Percentiles rank a stretch among this genome's conserved stretches.
Conservation (phyloP, 2,113 vertebrate species). For the Mesoclemmys tuberculata region DNA sequence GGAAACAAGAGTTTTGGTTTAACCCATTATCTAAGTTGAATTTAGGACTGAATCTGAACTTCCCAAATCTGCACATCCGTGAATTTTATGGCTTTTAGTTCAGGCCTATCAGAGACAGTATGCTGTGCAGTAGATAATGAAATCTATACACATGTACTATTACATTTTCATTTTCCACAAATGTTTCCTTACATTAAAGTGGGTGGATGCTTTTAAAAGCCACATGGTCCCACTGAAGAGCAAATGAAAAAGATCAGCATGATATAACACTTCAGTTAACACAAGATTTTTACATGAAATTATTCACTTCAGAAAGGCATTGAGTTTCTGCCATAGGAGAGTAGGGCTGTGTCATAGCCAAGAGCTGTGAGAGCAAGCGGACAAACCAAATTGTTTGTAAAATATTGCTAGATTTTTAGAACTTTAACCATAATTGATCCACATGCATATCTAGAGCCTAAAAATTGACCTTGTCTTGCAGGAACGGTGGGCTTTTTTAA, state of each 20-base stretch:
- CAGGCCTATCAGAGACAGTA: background rate
- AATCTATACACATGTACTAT: background rate
- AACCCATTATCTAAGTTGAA: background rate
- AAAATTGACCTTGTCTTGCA: background rate
- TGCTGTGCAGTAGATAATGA: background rate
- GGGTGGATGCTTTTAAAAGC: slow-evolving; percentile 46
- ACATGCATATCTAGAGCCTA: background rate
- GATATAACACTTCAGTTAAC: slow-evolving; percentile 19
- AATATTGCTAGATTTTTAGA: slow-evolving; percentile 8
- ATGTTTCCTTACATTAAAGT: background rate
- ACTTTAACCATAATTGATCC: background rate
- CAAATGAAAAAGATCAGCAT: background rate
- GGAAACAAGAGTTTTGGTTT: slow-evolving; percentile 8
- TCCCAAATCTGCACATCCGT: too few relatives aligned
- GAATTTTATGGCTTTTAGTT: background rate
- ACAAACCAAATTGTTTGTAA: slow-evolving; percentile 6
- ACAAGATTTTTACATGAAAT: slow-evolving; percentile 32
- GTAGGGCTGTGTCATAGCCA: background rate
- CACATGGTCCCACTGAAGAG: background rate
- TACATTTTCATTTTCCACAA: background rate
- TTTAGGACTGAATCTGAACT: background rate
- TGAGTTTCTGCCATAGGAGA: background rate
- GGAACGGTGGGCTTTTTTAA: background rate
- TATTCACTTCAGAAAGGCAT: background rate
- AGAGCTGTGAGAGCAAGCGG: background rate